Evolutionary conservation across 2,888 invertebrate species (phyloP).

Genomic region (Myathropa florea): DNA sequence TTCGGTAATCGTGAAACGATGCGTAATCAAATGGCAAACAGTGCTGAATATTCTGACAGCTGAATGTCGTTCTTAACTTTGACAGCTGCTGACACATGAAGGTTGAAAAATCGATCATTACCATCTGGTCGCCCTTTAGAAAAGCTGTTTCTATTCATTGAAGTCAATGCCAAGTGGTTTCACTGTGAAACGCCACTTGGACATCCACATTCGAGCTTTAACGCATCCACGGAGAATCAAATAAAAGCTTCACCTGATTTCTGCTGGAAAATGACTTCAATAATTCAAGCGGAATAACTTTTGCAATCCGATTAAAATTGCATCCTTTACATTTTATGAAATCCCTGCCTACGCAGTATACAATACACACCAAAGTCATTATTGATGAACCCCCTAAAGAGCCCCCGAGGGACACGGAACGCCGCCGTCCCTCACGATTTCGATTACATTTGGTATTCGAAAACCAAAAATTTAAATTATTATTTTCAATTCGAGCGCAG

Average conservation of each 20-base stretch:
- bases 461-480: slow-evolving; percentile 29
- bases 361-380: background rate
- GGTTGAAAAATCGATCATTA: too few species aligned
- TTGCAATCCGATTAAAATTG: background rate
- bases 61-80: too few species aligned
- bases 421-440: slow-evolving; percentile 19
- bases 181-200: too few species aligned
- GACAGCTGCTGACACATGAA: too few species aligned
- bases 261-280: background rate
- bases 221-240: background rate
- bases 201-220: too few species aligned
- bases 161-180: too few species aligned
- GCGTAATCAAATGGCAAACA: too few species aligned
- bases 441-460: slow-evolving; percentile 31
- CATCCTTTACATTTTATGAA: background rate
- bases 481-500: slow-evolving; percentile 24
- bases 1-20: too few species aligned
- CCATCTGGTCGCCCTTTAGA: too few species aligned
- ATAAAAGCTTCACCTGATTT: background rate
- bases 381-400: slow-evolving; percentile 17
- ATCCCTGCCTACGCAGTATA: background rate
- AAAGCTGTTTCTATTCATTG: too few species aligned
- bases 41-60: too few species aligned
- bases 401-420: slow-evolving; percentile 8
- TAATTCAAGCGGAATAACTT: background rate